Evolutionary conservation across 2,113 vertebrate genomes (phyloP).

Genomic region (Phrynosoma blainvillii): DNA sequence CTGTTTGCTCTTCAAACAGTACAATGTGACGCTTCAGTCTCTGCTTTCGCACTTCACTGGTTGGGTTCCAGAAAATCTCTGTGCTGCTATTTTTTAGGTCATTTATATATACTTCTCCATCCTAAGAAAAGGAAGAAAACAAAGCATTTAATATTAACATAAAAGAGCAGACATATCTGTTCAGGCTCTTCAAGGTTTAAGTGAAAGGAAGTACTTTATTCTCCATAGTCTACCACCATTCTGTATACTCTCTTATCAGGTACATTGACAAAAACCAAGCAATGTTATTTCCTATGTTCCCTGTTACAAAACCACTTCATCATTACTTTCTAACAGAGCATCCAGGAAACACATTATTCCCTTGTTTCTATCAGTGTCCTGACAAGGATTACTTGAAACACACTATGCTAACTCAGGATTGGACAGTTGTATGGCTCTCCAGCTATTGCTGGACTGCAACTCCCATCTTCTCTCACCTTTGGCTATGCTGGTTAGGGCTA

Average conservation of each 20-base stretch:
- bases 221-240: too few relatives aligned
- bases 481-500: neutral
- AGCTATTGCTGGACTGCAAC: neutral
- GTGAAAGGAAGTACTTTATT: neutral
- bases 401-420: neutral
- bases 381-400: neutral
- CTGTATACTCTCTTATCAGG: neutral
- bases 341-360: neutral
- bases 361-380: neutral
- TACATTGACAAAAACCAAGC: too few relatives aligned
- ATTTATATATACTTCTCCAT: constrained; percentile 88
- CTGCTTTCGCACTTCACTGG: constrained; percentile 81
- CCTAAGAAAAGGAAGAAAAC: constrained; percentile 74
- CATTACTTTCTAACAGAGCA: neutral
- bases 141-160: neutral
- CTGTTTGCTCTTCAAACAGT: constrained; percentile 85
- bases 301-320: too few relatives aligned
- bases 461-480: neutral
- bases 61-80: constrained; percentile 89
- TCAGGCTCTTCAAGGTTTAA: neutral
- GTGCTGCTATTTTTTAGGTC: constrained; percentile 79
- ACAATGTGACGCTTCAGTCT: constrained; percentile 90
- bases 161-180: neutral
- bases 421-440: neutral
- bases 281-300: too few relatives aligned